These are phyloP conservation scores for Chionis minor DNA, from an alignment of 2,113 vertebrate species.

Conservation along the genomic window DNA sequence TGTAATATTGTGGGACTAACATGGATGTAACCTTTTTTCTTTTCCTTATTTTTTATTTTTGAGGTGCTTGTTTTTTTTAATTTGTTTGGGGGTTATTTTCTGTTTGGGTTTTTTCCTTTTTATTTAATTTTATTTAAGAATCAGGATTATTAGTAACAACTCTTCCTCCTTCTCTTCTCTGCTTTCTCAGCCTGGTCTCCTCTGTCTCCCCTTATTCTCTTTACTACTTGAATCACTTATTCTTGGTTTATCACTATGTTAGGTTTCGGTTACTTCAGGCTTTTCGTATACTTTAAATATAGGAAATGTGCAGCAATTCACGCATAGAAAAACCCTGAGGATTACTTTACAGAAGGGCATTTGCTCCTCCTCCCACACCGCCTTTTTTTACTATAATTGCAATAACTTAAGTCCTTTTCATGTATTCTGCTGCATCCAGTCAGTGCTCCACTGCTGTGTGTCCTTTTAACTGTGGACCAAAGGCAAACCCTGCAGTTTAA, in stretches of 20 bases:
- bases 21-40: constrained; percentile 79
- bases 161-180: constrained; percentile 60
- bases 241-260: neutral
- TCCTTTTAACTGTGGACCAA: constrained; percentile 82
- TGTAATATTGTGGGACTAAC: constrained; percentile 84
- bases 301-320: constrained; percentile 53
- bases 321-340: constrained; percentile 53
- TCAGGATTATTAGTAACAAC: constrained; percentile 76
- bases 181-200: constrained; percentile 28
- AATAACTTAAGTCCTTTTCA: constrained; percentile 81
- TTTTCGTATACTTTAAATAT: constrained; percentile 74
- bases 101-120: neutral
- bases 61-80: neutral
- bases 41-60: neutral
- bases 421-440: constrained; percentile 71
- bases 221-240: constrained; percentile 60
- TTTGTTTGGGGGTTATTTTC: neutral
- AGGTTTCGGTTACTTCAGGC: constrained; percentile 68
- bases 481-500: constrained; percentile 75
- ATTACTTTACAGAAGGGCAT: constrained; percentile 70
- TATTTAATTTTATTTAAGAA: constrained; percentile 43
- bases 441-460: constrained; percentile 74
- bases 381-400: constrained; percentile 75
- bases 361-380: constrained; percentile 23
- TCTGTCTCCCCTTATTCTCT: constrained; percentile 47